These are phyloP conservation scores for Dendrocincla tyrannina DNA, from an alignment of 2,797 vertebrate species.

Conservation along the genomic window DNA sequence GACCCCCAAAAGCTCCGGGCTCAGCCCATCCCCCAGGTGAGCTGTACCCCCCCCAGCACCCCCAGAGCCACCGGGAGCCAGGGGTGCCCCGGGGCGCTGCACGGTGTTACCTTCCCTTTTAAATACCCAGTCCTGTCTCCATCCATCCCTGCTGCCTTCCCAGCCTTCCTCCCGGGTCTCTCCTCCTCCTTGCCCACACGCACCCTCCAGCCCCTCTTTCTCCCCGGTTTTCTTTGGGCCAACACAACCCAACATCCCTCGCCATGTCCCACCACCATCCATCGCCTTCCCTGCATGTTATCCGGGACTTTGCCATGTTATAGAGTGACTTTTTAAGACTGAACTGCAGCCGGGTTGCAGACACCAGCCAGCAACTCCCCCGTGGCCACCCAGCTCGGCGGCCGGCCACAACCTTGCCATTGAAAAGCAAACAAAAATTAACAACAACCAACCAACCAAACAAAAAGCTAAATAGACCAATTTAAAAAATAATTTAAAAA, in stretches of 20 bases:
- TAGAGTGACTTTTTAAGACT: background rate
- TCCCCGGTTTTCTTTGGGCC: conserved; percentile 40
- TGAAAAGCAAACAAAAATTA: background rate
- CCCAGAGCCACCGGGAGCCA: background rate
- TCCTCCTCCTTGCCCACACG: conserved; percentile 13
- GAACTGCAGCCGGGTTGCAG: conserved; percentile 36
- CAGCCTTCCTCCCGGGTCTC: conserved; percentile 15
- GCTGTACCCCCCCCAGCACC: background rate
- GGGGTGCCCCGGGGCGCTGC: background rate
- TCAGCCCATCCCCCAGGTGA: rapidly evolving
- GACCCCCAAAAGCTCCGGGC: background rate
- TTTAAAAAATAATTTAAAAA: background rate
- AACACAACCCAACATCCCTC: background rate
- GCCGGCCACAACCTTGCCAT: conserved; percentile 52
- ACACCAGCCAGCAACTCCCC: conserved; percentile 16
- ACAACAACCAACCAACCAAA: background rate
- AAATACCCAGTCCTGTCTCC: conserved; percentile 57
- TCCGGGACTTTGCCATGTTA: conserved; percentile 55
- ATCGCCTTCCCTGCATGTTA: conserved; percentile 75
- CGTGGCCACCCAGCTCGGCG: conserved; percentile 75
- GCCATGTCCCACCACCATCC: conserved; percentile 65
- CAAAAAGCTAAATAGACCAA: background rate
- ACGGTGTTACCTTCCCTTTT: conserved; percentile 76
- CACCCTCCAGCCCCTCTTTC: conserved; percentile 4
- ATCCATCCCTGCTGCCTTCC: conserved; percentile 61